A percentile compares a stretch with the other conserved stretches of the same genome.
phyloP scores from a whole-genome alignment of 2,888 invertebrate species.

The Cephus pulcher region DNA sequence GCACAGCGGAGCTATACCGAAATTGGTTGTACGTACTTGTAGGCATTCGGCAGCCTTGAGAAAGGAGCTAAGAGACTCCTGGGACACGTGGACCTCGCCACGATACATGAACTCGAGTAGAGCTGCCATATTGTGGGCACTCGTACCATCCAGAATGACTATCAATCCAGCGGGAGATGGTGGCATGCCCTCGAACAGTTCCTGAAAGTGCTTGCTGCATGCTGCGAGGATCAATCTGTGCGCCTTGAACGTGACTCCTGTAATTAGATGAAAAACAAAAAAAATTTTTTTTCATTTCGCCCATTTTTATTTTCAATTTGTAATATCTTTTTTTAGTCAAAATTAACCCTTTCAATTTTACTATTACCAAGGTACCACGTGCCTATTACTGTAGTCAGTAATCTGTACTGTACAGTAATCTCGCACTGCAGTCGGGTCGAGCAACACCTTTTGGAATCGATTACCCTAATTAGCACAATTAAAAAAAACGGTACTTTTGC shows the following conservation, averaged over 20 bases:
- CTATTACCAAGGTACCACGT: neutral
- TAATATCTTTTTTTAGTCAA: neutral
- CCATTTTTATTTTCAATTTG: neutral
- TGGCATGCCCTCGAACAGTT: slow-evolving; percentile 89
- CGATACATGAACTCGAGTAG: slow-evolving; percentile 94
- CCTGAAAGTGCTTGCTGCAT: slow-evolving; percentile 93
- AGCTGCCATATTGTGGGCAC: slow-evolving; percentile 91
- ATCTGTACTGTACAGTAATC: too few relatives aligned
- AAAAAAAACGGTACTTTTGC: neutral
- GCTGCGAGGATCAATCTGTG: slow-evolving; percentile 92
- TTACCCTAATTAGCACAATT: neutral
- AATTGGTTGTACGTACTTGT: slow-evolving; percentile 71
- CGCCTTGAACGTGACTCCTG: slow-evolving; percentile 91
- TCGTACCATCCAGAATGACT: slow-evolving; percentile 90
- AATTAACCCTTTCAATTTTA: neutral
- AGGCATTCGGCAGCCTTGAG: slow-evolving; percentile 91
- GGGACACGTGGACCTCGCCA: slow-evolving; percentile 92
- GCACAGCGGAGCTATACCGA: neutral
- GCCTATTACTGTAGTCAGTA: too few relatives aligned
- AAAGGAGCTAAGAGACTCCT: slow-evolving; percentile 91
- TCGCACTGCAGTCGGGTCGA: neutral
- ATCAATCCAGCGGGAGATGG: slow-evolving; percentile 83
- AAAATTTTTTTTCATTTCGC: neutral
- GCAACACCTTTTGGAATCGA: neutral
- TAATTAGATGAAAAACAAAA: slow-evolving; percentile 43